These are phyloP conservation scores for Sebastes nivosus DNA, from an alignment of 2,797 vertebrate species.

Conservation along the genomic window DNA sequence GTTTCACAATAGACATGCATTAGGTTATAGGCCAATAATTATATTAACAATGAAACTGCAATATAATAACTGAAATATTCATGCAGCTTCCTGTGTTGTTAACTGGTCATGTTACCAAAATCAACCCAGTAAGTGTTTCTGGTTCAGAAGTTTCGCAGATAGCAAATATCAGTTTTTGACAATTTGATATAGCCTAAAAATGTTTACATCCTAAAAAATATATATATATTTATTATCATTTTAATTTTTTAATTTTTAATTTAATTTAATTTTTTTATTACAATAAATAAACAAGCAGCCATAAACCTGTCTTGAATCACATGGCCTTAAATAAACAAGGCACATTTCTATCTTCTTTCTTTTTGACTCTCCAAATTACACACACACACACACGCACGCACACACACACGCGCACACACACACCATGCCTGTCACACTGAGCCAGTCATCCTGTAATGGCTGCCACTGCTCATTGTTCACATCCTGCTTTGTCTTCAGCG, in stretches of 20 bases:
- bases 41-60: background rate
- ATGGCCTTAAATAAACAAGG: background rate
- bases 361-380: background rate
- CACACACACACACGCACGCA: background rate
- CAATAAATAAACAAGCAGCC: background rate
- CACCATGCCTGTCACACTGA: slow-evolving; percentile 56
- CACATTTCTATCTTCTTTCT: background rate
- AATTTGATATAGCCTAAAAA: background rate
- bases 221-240: background rate
- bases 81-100: background rate
- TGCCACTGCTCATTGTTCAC: slow-evolving; percentile 83
- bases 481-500: slow-evolving; percentile 84
- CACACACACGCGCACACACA: slow-evolving; percentile 20
- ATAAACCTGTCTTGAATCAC: background rate
- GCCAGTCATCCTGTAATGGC: slow-evolving; percentile 86
- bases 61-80: background rate
- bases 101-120: background rate
- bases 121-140: no score
- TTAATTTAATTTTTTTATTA: background rate
- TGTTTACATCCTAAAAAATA: background rate
- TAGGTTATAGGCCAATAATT: no score
- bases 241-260: background rate
- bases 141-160: background rate
- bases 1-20: background rate
- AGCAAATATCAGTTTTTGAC: background rate